Percentiles rank a stretch among this genome's conserved stretches.
Evolutionary conservation across 2,113 vertebrate genomes (phyloP).

Genomic region (Tyto alba): DNA sequence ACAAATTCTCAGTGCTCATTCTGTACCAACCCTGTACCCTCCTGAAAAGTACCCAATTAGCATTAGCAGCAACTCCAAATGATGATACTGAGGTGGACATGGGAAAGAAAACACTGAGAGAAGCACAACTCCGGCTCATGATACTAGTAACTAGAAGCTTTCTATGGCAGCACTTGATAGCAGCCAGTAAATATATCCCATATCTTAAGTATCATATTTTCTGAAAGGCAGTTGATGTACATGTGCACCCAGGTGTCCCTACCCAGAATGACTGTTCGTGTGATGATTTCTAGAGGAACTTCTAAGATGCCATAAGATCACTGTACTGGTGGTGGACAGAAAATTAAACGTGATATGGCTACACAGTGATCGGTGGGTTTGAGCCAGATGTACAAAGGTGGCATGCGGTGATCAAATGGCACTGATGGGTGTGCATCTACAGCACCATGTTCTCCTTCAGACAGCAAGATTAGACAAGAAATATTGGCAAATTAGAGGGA

Average conservation of each 20-base stretch:
- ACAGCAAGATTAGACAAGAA: conserved; percentile 3
- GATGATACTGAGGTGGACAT: not conserved
- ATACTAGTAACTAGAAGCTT: not conserved
- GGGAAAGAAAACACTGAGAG: not conserved
- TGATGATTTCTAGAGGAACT: not conserved
- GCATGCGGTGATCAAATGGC: not conserved
- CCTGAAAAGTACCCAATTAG: not conserved
- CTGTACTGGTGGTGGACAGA: not conserved
- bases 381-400: not conserved
- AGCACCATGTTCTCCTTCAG: not conserved
- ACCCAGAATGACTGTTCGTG: not conserved
- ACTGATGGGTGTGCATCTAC: not conserved
- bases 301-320: not conserved
- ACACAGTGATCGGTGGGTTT: not conserved
- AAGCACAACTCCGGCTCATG: not conserved
- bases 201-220: not conserved
- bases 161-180: not conserved
- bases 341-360: not conserved
- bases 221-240: not conserved
- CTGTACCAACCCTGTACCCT: not conserved
- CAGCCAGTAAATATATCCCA: not conserved
- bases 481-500: not conserved
- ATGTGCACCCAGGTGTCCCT: not conserved
- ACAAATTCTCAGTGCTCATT: not conserved
- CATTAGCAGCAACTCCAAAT: not conserved